Base-by-base conservation (phyloP, 2,113 vertebrate species). In the Tragelaphus imberbis region DNA sequence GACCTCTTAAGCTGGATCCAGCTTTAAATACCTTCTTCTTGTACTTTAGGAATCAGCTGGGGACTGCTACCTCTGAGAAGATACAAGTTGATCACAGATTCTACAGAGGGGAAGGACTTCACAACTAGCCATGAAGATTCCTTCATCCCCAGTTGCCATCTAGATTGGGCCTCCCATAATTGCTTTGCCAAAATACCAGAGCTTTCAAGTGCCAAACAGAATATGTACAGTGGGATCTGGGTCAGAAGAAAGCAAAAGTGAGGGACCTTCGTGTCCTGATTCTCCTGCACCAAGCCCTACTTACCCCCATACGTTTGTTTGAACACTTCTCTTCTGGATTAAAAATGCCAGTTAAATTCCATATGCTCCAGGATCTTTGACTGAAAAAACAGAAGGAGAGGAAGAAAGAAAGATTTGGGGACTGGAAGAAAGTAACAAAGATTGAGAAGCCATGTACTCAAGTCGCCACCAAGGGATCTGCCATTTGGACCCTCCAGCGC, bases 51-150 rank as follows among this genome's bases (percentile, higher is more conserved):
- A 51, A 89, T 97, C 80, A 27, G 95, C 97, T 93, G 97, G 91
- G 82, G 92, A 2, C 63, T 97, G 98, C 98, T 98, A 96, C 98
- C 97, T 99, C 98, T 97, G 90, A 97, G 98, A 97, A 98, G 97
- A 97, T 56, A 85, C 21, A 7, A 86, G 95, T 79, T 96, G 55
- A 95, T 95, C 80, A 15, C 80, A 87, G 96, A 91, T 30, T 10
- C 92, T 30, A 2, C 95, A 96, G 90, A 97, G 85, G 95, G 87
- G 97, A 98, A 94, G 87, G 59, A 91, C 84, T 68, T 91, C 79
- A 93, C 94, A 77, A 27, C 21, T 0, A 77, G 95, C 61, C 65
- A 40, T 2, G 59, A 93, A 96, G 94, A 98, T 40, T 44, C 84
- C 81, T 90, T 97, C 6, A 12, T 96, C 59, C 93, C 95, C 84